These are phyloP conservation scores for Garra rufa DNA, from an alignment of 2,113 vertebrate species.

Conservation along the genomic window DNA sequence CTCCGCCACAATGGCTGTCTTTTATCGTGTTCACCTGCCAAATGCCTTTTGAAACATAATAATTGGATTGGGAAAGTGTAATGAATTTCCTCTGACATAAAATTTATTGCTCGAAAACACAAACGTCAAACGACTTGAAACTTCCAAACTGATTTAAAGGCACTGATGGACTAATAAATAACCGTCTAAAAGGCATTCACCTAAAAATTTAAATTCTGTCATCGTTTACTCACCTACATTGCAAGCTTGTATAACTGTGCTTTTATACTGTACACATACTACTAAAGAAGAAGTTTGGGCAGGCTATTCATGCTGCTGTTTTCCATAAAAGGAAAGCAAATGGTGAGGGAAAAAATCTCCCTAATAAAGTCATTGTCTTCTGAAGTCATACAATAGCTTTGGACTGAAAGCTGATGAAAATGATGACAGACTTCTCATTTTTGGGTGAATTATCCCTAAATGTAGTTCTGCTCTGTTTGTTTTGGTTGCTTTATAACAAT, in stretches of 20 bases:
- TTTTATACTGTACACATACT: background rate
- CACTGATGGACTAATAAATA: background rate
- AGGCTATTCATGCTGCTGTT: background rate
- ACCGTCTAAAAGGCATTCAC: background rate
- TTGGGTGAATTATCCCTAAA: background rate
- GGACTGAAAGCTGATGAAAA: too few relatives aligned
- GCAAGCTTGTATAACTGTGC: background rate
- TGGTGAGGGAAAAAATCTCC: background rate
- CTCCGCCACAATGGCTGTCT: conserved; percentile 20
- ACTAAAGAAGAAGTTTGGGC: background rate
- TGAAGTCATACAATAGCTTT: too few relatives aligned
- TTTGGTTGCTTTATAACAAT: background rate
- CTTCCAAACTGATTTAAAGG: background rate
- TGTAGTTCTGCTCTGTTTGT: background rate
- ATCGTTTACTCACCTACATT: background rate
- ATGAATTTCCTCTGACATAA: conserved; percentile 16
- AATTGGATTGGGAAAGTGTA: conserved; percentile 18
- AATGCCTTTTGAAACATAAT: conserved; percentile 43
- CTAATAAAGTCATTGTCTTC: background rate
- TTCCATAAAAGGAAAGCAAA: too few relatives aligned
- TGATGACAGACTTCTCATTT: background rate
- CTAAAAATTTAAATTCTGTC: background rate
- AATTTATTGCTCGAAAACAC: background rate
- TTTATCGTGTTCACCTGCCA: conserved; percentile 34
- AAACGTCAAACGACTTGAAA: conserved; percentile 20